Percentiles rank a stretch among this genome's conserved stretches.
phyloP scores from a whole-genome alignment of 2,888 invertebrate species.

The Aquatica leii region DNA sequence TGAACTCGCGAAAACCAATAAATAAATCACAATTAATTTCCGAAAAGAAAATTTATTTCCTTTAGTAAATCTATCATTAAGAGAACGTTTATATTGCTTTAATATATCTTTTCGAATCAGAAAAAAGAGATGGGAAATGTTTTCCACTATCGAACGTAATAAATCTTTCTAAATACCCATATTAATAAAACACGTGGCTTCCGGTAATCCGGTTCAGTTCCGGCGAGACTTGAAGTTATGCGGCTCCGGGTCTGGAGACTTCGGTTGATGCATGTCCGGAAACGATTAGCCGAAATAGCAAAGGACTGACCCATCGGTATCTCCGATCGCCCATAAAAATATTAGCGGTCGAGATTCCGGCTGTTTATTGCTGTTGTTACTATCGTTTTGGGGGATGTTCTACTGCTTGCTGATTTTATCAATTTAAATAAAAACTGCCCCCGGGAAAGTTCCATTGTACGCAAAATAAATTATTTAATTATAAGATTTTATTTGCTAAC shows the following conservation, averaged over 20 bases:
- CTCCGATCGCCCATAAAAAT: constrained; percentile 62
- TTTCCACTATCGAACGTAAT: constrained; percentile 42
- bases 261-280: constrained; percentile 56
- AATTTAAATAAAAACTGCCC: constrained; percentile 22
- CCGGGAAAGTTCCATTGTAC: too few species aligned
- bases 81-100: constrained; percentile 34
- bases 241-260: constrained; percentile 44
- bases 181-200: constrained; percentile 57
- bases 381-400: constrained; percentile 48
- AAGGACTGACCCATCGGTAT: constrained; percentile 59
- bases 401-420: constrained; percentile 26
- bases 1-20: constrained; percentile 20
- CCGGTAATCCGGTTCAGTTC: constrained; percentile 51
- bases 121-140: constrained; percentile 39
- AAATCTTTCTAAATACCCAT: constrained; percentile 49
- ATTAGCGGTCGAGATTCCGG: constrained; percentile 59
- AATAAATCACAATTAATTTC: constrained; percentile 26
- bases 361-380: constrained; percentile 55
- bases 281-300: constrained; percentile 57
- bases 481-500: too few species aligned
- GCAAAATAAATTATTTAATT: too few species aligned
- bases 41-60: constrained; percentile 29
- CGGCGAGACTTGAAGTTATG: constrained; percentile 46
- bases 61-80: constrained; percentile 28
- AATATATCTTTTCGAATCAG: constrained; percentile 31